Evolutionary conservation across 2,888 invertebrate species (phyloP), one percentile per base, ranked within the genome.

Genomic region (Eilema griseolum): DNA sequence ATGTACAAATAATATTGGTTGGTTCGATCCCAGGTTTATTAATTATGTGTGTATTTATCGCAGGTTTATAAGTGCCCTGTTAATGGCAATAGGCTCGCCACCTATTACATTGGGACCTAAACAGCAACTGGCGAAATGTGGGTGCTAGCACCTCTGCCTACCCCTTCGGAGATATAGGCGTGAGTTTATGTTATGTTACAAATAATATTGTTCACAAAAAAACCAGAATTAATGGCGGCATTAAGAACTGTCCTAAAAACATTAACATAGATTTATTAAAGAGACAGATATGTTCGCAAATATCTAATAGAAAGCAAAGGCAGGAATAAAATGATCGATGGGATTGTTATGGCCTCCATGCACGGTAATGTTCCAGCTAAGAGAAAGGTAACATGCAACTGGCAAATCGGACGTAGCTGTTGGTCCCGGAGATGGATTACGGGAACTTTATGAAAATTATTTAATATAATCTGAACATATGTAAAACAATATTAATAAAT

Each of bases 311-410:
- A 20, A 52, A 60, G 63, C 61, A 62, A 24, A 61, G 24, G 16
- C 66, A 66, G 60, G 16, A 61, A 52, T 64, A 63, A 64, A 70
- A 71, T 79, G 75, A 79, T 79, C 72, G 77, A 77, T 77, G 63
- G 57, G 61, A 16, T 62, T 31, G 68, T 71, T 77, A 72, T 71
- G 70, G 71, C 70, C 69, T 65, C 59, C 66, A 59, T 67, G 71
- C 72, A 77, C 70, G 72, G 70, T 60, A 69, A 41, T 69, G 60
- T 66, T 72, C 57, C 56, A 71, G 68, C 67, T 69, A 71, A 73
- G 80, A 75, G 70, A 73, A 72, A 73, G 63, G 73, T 57, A 73
- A 69, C 69, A 72, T 77, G 75, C 80, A 71, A 72, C 72, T 71
- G 33, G 59, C n/a, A n/a, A 52, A 24, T 52, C 56, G 37, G 11